Evolutionary conservation across 2,888 invertebrate species (phyloP), one percentile per base, ranked within the genome.

Genomic region (Chloroclystis v-ata): DNA sequence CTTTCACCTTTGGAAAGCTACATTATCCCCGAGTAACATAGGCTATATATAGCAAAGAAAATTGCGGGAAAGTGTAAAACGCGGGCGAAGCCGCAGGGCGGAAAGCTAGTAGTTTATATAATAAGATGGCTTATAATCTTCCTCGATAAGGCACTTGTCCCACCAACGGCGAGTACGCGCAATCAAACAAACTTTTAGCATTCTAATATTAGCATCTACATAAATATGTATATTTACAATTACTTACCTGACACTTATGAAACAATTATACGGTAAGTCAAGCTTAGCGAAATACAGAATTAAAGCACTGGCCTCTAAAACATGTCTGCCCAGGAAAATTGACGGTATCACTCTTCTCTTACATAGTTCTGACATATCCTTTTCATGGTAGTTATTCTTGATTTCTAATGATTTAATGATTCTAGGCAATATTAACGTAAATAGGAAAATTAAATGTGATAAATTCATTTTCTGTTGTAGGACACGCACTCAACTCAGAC

Each of bases 331-430:
- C 1, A 86, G 65, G 53, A 86, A 84, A 40, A 86, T 72, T 0
- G 86, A 85, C 0, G 85, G 82, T 16, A 79, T 57, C 20, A 75
- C 82, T 1, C 75, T 71, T 5, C 84, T 71, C 1, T 73, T 68
- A 54, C 86, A 87, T 43, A 77, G 64, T 57, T 85, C 86, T 0
- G 86, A 85, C 47, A 83, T 56, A 39, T 86, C 84, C 43, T 70
- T 78, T 54, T 78, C 75, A 39, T 78, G 70, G 1, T 72, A 66
- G 13, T 75, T 68, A 49, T 72, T 74, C 1, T 59, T 52, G 5
- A 37, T 4, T 14, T 40, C 29, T 0, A 39, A 20, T 12, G 33
- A 9, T 11, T 28, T 12, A 7, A 11, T 37, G 0, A 37, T 12
- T 35, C 38, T 25, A 24, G 28, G 48, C 26, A 52, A 28, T 3